Base-by-base conservation (phyloP, 2,888 invertebrate species). In the Pheosia gnoma region DNA sequence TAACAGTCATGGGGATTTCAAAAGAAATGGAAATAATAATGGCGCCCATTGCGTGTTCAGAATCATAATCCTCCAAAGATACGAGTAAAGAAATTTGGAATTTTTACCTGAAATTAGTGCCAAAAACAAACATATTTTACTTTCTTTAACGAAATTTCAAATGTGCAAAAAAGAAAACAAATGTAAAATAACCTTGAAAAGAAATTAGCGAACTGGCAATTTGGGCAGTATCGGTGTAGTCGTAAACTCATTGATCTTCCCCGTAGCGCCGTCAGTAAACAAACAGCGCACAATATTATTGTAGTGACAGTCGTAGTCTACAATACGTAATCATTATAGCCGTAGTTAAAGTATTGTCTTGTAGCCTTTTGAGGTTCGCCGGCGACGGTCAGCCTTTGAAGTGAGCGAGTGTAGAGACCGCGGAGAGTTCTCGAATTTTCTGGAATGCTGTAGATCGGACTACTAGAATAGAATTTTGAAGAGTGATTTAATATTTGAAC, bases 341-440 rank as follows among this genome's bases (percentile, higher is more conserved):
- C 77, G 84, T 87, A 87, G 83, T 90, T 89, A 88, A 70, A 80
- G 83, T 83, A 89, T 90, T 90, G 92, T 91, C 87, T 88, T 86
- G 85, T 86, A 85, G 81, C 82, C 83, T 85, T 90, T 89, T 84
- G 81, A 86, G 80, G 80, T 82, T 79, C 72, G 81, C 90, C 91
- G 91, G 81, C 85, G 74, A 67, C 64, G 61, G 75, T 70, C 53
- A 67, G 79, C 89, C 86, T 74, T 76, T 47, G 61, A 76, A 78
- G 59, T 39, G 7, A 70, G 80, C 77, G 80, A 53, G 39, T 0
- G 52, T 11, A 61, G 39, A 9, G 13, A 55, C 45, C 59, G 59
- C 55, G 25, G 25, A 11, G 11, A 47, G 47, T 47, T 47, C 47
- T 47, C 47, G 47, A 47, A 9, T 3, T 5, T 45, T 47, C 47